phyloP scores from a whole-genome alignment of 2,888 invertebrate species.

The Yponomeuta evonymella region DNA sequence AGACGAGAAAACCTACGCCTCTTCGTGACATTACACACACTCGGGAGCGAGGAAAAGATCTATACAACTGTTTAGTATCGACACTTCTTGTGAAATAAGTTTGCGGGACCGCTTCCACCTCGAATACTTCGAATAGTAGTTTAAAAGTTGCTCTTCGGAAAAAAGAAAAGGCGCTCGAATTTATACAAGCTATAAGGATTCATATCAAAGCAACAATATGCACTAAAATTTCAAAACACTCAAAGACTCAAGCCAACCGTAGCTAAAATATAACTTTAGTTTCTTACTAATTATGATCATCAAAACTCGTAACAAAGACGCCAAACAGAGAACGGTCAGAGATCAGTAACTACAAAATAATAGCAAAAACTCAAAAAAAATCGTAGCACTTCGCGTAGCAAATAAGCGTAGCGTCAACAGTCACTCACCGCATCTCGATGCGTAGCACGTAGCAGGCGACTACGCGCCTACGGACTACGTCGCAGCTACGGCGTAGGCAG shows the following conservation, averaged over 20 bases:
- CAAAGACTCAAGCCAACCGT: not conserved
- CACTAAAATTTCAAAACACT: not conserved
- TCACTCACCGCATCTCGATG: not conserved
- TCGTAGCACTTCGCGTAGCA: not conserved
- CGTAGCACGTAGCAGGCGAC: conserved; percentile 35
- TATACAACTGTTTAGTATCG: conserved; percentile 34
- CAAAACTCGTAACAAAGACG: no score
- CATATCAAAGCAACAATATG: not conserved
- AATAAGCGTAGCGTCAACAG: not conserved
- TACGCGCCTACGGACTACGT: conserved; percentile 9
- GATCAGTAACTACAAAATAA: not conserved
- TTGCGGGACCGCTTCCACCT: not conserved
- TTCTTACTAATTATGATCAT: no score
- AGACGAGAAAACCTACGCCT: conserved; percentile 32
- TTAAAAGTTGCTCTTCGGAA: not conserved
- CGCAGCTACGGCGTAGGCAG: conserved; percentile 3
- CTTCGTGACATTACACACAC: conserved; percentile 51
- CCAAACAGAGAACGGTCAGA: no score
- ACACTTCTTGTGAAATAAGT: conserved; percentile 4
- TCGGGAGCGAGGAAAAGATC: conserved; percentile 58
- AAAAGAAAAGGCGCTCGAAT: not conserved
- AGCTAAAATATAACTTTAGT: not conserved
- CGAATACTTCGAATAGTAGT: not conserved
- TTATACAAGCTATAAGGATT: not conserved
- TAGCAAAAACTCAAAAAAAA: not conserved